A percentile compares a stretch with the other conserved stretches of the same genome.
phyloP scores from a whole-genome alignment of 2,888 invertebrate genomes.

The Pheosia tremula region DNA sequence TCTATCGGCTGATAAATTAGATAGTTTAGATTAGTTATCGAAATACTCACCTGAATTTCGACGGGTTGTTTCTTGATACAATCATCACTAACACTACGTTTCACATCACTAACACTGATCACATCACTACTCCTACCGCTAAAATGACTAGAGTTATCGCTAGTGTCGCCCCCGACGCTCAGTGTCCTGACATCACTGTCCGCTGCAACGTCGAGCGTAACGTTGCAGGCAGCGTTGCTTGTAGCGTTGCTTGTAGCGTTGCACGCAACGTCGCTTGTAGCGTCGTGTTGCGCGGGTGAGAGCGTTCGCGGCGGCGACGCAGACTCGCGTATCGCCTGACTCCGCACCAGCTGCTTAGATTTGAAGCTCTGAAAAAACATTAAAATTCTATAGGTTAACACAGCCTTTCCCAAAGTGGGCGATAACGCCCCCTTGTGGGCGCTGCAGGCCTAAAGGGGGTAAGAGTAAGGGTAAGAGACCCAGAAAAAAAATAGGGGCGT shows the following conservation, averaged over 20 bases:
- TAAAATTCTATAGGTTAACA: too few relatives aligned
- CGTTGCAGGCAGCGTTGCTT: constrained; percentile 11
- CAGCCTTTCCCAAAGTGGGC: too few relatives aligned
- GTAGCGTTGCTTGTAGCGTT: constrained; percentile 11
- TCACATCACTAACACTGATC: constrained; percentile 38
- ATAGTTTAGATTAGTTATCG: too few relatives aligned
- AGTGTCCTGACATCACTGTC: constrained; percentile 23
- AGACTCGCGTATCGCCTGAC: constrained; percentile 95
- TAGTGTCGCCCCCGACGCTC: constrained; percentile 21
- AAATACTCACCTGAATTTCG: constrained; percentile 71
- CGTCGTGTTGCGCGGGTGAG: constrained; percentile 61
- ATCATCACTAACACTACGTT: constrained; percentile 42
- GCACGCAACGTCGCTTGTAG: constrained; percentile 6
- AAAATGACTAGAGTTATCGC: constrained; percentile 68
- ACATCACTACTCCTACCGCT: constrained; percentile 51
- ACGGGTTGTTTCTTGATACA: constrained; percentile 65
- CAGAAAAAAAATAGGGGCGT: too few relatives aligned
- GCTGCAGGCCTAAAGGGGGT: too few relatives aligned
- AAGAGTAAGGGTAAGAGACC: too few relatives aligned
- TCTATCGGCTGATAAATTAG: too few relatives aligned
- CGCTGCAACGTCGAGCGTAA: constrained; percentile 5
- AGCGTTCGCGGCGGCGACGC: constrained; percentile 86
- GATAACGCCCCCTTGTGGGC: too few relatives aligned
- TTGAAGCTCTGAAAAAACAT: constrained; percentile 83
- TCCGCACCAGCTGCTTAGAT: constrained; percentile 93